Conservation (phyloP, 2,113 vertebrate genomes). For the Zapornia atra region DNA sequence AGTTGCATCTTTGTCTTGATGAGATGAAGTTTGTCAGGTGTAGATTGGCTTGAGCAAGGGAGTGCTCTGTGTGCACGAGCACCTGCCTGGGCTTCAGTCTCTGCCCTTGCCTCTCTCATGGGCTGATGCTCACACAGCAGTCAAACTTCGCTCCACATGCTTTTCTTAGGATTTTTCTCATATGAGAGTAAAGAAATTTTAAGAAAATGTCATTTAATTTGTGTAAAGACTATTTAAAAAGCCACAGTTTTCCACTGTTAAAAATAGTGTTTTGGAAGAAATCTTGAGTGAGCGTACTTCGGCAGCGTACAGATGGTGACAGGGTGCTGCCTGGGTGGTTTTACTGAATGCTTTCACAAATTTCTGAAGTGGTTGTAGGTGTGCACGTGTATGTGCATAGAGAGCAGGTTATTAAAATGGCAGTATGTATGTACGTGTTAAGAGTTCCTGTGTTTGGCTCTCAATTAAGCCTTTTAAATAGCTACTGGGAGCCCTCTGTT, state of each 20-base stretch:
- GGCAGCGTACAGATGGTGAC: neutral
- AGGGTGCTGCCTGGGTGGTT: neutral
- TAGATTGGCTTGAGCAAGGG: neutral
- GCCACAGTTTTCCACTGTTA: neutral
- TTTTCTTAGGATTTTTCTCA: neutral
- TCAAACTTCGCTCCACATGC: neutral
- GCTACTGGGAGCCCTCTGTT: constrained; percentile 68
- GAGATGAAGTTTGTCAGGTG: neutral
- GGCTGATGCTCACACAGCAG: accelerated
- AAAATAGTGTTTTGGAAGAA: neutral
- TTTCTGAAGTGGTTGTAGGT: neutral
- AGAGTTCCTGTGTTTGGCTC: accelerated
- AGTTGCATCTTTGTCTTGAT: neutral
- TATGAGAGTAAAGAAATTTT: neutral
- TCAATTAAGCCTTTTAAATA: neutral
- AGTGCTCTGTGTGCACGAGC: accelerated
- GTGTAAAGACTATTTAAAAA: neutral
- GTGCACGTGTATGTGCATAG: neutral
- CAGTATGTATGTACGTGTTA: neutral
- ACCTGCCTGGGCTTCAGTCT: accelerated
- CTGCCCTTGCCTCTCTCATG: neutral
- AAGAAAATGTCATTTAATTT: neutral
- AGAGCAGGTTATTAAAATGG: neutral
- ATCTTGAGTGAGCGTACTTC: neutral
- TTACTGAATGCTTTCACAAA: neutral